Evolutionary conservation across 1,140 invertebrate species (phyloP).

Genomic region (Magallana angulata): DNA sequence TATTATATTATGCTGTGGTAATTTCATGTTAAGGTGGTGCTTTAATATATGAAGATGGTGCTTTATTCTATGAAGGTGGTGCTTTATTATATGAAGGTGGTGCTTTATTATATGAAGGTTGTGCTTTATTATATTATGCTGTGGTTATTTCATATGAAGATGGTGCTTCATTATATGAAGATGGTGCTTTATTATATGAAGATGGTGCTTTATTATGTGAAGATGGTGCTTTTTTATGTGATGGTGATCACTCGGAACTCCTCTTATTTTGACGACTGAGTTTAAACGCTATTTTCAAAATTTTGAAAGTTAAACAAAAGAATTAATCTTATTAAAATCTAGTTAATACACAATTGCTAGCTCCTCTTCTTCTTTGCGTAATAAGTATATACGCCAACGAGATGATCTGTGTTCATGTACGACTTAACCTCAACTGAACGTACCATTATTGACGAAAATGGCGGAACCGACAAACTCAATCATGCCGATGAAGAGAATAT

Average conservation of each 20-base stretch:
- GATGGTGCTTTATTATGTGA: no score
- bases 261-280: neutral
- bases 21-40: no score
- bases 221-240: no score
- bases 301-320: neutral
- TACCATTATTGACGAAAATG: neutral
- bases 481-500: slow-evolving; percentile 3
- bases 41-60: no score
- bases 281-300: neutral
- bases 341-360: neutral
- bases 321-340: neutral
- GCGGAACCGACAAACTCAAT: neutral
- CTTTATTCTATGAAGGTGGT: no score
- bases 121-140: no score
- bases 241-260: neutral
- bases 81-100: no score
- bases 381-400: neutral
- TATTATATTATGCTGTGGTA: no score
- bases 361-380: neutral
- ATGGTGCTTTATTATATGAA: no score
- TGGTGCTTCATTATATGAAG: no score
- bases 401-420: neutral
- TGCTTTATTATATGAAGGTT: no score
- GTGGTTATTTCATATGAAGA: no score
- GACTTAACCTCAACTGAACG: neutral